Evolutionary conservation across 2,888 invertebrate species (phyloP).

Genomic region (Trachelus troglodyta): DNA sequence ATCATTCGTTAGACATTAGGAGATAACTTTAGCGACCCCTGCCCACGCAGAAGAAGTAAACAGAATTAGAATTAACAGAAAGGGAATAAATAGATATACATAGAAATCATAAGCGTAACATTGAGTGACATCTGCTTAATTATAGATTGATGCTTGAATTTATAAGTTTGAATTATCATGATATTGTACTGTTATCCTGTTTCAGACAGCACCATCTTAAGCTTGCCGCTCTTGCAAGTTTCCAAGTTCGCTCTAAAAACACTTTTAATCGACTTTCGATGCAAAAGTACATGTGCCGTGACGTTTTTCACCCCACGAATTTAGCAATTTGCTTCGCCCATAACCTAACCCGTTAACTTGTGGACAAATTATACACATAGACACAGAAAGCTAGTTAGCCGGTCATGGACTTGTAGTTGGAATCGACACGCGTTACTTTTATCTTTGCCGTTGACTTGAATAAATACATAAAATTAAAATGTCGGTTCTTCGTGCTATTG

Average conservation of each 20-base stretch:
- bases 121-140: background rate
- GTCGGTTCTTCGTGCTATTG: slow-evolving; percentile 69
- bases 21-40: no score
- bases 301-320: background rate
- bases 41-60: background rate
- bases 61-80: background rate
- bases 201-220: background rate
- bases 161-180: background rate
- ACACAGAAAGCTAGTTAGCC: background rate
- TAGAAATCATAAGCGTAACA: background rate
- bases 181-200: background rate
- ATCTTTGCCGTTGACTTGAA: background rate
- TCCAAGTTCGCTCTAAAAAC: background rate
- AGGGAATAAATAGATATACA: background rate
- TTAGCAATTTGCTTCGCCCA: background rate
- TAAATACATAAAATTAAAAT: slow-evolving; percentile 26
- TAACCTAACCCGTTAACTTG: background rate
- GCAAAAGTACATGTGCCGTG: background rate
- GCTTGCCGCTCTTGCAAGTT: background rate
- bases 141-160: background rate
- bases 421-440: background rate
- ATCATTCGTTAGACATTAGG: no score
- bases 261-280: background rate
- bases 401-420: background rate
- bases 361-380: background rate